phyloP scores from a whole-genome alignment of 2,113 vertebrate species.

The Sander vitreus region DNA sequence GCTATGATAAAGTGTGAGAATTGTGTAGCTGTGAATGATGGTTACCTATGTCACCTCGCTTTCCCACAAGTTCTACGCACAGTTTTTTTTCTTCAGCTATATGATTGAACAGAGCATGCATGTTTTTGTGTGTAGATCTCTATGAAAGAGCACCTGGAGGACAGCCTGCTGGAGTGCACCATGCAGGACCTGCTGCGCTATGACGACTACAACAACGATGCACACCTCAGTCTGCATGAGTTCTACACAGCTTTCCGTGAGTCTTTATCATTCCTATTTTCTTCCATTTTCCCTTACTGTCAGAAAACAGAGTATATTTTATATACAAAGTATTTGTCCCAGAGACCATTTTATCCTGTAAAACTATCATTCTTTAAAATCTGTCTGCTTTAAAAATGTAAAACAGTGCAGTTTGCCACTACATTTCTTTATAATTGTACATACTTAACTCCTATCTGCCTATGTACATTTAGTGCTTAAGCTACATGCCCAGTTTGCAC shows the following conservation, averaged over 20 bases:
- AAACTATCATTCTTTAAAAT: not conserved
- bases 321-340: not conserved
- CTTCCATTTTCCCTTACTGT: not conserved
- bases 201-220: constrained; percentile 93
- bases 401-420: not conserved
- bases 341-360: not conserved
- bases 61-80: not conserved
- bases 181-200: constrained; percentile 92
- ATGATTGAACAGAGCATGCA: not conserved
- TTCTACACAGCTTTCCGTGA: constrained; percentile 96
- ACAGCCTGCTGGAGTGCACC: constrained; percentile 87
- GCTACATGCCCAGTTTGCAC: not conserved
- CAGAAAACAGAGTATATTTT: not conserved
- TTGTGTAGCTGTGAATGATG: not conserved
- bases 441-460: not conserved
- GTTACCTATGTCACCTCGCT: not conserved
- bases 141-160: constrained; percentile 86
- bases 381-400: not conserved
- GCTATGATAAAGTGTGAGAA: not conserved
- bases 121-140: constrained; percentile 80
- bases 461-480: not conserved
- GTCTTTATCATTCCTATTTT: constrained; percentile 63
- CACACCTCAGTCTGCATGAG: constrained; percentile 90
- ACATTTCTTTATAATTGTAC: not conserved
- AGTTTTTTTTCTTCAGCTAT: not conserved